phyloP scores from a whole-genome alignment of 2,888 invertebrate species.

The Apamea monoglypha region DNA sequence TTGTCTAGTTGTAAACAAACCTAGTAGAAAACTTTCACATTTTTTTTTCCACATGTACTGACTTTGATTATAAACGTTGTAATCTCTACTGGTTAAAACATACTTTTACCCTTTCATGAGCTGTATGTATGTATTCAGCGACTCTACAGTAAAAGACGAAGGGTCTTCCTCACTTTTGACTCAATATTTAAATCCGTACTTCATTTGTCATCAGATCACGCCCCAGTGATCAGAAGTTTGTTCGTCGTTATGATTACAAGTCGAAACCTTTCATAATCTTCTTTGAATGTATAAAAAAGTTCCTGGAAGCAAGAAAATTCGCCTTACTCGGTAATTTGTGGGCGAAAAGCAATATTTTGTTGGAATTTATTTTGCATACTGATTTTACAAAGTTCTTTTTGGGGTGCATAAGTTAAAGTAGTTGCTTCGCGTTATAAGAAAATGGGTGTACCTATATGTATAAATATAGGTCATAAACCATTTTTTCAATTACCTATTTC shows the following conservation, averaged over 20 bases:
- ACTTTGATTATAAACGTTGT: no score
- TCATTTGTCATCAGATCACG: slow-evolving; percentile 38
- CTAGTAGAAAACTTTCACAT: no score
- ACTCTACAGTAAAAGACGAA: no score
- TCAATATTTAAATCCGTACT: slow-evolving; percentile 12
- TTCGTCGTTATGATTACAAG: slow-evolving; percentile 26
- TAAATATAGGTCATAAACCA: not conserved
- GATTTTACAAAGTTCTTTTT: slow-evolving; percentile 14
- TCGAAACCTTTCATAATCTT: slow-evolving; percentile 19
- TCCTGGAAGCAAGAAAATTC: slow-evolving; percentile 17
- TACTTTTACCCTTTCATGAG: not conserved
- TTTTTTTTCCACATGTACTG: no score
- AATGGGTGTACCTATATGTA: not conserved
- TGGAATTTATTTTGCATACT: slow-evolving; percentile 17
- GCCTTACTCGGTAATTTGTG: slow-evolving; percentile 20
- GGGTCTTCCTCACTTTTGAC: not conserved
- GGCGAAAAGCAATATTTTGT: slow-evolving; percentile 28
- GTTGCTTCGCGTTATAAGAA: not conserved
- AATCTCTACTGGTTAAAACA: not conserved
- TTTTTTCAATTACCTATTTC: not conserved
- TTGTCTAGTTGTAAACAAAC: no score
- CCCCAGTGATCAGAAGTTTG: slow-evolving; percentile 21
- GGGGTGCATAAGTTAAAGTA: not conserved
- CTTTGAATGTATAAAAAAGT: slow-evolving; percentile 23
- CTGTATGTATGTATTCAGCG: not conserved